These are phyloP conservation scores for Hermaeophaga mercurialis DNA, from an alignment of 2,888 invertebrate genomes.

Conservation along the genomic window DNA sequence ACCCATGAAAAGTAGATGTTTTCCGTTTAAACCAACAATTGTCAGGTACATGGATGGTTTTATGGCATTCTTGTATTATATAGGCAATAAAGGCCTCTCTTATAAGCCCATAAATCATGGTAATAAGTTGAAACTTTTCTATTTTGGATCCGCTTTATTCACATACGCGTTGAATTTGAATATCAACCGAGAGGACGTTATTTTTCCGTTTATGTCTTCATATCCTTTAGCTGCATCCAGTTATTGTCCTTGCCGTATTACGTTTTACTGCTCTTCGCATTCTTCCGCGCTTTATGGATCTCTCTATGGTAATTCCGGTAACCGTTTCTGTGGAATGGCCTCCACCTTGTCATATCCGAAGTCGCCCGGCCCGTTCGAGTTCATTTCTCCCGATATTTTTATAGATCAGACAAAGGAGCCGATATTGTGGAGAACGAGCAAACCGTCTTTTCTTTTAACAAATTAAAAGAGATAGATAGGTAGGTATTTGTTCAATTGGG, in stretches of 20 bases:
- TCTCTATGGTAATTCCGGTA: slow-evolving; percentile 48
- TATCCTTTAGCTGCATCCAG: slow-evolving; percentile 54
- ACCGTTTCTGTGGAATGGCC: slow-evolving; percentile 46
- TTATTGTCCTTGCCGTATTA: slow-evolving; percentile 55
- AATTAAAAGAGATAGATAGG: no score
- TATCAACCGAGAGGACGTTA: slow-evolving; percentile 51
- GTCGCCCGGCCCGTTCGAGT: neutral
- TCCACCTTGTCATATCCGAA: slow-evolving; percentile 38
- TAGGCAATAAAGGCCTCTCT: slow-evolving; percentile 29
- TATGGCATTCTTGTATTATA: slow-evolving; percentile 25
- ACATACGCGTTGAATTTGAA: slow-evolving; percentile 50
- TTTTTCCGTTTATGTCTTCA: slow-evolving; percentile 56
- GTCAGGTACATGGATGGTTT: slow-evolving; percentile 22
- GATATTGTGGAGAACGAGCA: no score
- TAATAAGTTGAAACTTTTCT: slow-evolving; percentile 36
- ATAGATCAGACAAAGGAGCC: neutral
- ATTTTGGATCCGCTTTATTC: slow-evolving; percentile 42
- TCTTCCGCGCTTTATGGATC: slow-evolving; percentile 44
- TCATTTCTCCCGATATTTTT: slow-evolving; percentile 8
- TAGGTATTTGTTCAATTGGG: no score
- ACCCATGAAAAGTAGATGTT: slow-evolving; percentile 1
- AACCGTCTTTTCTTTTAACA: no score
- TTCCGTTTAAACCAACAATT: slow-evolving; percentile 13
- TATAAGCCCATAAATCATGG: slow-evolving; percentile 33
- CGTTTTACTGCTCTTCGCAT: slow-evolving; percentile 49